These are phyloP conservation scores for Acinonyx jubatus DNA, from an alignment of 2,113 vertebrate species.

Conservation along the genomic window DNA sequence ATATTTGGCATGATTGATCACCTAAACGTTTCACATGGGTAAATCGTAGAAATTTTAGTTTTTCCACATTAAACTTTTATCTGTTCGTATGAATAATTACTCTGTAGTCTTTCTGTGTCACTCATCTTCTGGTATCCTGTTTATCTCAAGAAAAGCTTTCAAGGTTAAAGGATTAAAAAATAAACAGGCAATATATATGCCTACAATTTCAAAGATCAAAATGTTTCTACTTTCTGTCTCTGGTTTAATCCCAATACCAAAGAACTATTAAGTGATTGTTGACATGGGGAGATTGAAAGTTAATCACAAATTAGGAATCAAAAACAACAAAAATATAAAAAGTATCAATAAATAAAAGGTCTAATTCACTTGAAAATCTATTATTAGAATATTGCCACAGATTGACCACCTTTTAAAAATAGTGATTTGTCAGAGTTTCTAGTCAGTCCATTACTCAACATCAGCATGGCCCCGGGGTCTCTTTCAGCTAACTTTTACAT, in stretches of 20 bases:
- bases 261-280: neutral
- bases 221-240: neutral
- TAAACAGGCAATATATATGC: neutral
- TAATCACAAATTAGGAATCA: neutral
- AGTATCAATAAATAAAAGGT: constrained; percentile 2
- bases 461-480: neutral
- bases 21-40: neutral
- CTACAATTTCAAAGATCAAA: neutral
- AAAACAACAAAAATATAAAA: neutral
- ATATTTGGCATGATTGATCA: neutral
- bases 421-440: neutral
- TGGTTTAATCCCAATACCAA: neutral
- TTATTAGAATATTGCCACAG: neutral
- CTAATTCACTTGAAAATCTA: neutral
- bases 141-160: neutral
- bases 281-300: neutral
- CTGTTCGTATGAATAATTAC: neutral
- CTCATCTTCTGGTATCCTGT: neutral
- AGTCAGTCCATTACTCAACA: neutral
- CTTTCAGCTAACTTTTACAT: neutral
- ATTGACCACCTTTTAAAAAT: neutral
- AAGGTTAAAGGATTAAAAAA: constrained; percentile 8
- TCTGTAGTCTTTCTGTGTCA: neutral
- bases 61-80: neutral
- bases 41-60: constrained; percentile 27